Conservation (phyloP, 2,888 invertebrate species). For the Lucinisca nassula region DNA sequence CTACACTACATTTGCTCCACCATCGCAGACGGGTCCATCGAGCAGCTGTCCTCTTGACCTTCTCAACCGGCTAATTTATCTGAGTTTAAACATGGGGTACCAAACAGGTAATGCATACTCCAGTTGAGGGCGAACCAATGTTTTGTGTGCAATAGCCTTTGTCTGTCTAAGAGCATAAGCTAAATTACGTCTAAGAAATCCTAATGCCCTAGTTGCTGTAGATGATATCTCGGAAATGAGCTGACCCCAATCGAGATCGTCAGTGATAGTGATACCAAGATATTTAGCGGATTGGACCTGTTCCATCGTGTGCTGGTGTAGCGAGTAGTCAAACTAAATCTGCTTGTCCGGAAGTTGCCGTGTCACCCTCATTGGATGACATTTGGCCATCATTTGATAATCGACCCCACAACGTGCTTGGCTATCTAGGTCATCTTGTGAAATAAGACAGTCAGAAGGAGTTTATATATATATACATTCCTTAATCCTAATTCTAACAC, state of each 20-base stretch:
- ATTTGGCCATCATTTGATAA: no score
- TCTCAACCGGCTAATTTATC: background rate
- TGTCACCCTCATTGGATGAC: background rate
- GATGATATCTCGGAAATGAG: background rate
- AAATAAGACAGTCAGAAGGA: no score
- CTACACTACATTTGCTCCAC: background rate
- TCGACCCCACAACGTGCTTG: no score
- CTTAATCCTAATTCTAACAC: no score
- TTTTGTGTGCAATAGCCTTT: background rate
- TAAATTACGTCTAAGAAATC: background rate
- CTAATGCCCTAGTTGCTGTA: background rate
- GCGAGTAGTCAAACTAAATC: background rate
- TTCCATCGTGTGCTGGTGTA: background rate
- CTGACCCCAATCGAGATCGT: background rate
- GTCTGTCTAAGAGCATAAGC: background rate
- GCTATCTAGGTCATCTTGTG: no score
- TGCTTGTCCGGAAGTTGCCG: background rate
- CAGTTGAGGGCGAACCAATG: background rate
- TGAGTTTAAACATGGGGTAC: background rate
- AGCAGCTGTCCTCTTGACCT: background rate
- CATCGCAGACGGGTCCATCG: background rate
- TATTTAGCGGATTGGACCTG: background rate
- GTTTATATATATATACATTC: no score
- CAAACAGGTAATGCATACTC: background rate
- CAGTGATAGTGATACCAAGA: background rate